Base-by-base conservation (phyloP, 2,888 invertebrate genomes). In the Mesoligia furuncula region DNA sequence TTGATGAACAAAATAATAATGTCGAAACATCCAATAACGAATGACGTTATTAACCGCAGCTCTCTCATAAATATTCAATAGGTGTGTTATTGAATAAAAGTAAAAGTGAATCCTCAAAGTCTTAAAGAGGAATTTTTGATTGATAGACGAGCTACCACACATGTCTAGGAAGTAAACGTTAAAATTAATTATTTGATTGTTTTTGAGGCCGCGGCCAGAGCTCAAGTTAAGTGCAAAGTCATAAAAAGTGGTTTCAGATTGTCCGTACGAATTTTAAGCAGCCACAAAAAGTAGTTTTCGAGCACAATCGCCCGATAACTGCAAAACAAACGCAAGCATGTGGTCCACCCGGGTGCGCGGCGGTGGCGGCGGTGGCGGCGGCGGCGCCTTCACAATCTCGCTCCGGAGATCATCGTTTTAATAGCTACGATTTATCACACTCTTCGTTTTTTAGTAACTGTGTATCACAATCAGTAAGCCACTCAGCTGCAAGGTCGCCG, bases 401-500 rank as follows among this genome's bases (percentile, higher is more conserved):
- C 81, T 79, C 70, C 68, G 70, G 72, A 85, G 88, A 90, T 92
- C 90, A 90, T 91, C 91, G 90, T 90, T 92, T 93, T 93, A 92
- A 93, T 92, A 92, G 91, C 92, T 87, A 88, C 93, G 91, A 95
- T 95, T 94, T 93, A 94, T 95, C 93, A 94, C 92, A 94, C 92
- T 94, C 93, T 92, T 94, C 92, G 91, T 93, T 95, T 94, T 94
- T 94, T 94, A 93, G 93, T 94, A 93, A 94, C 94, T 93, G 94
- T 95, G 94, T 95, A 95, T 94, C 92, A 93, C 92, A 93, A 93
- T 93, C 95, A 93, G 94, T 94, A 94, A 95, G 94, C 93, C 93
- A 94, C 94, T 96, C 93, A 86, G 90, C 90, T 92, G 94, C 96
- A 96, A 96, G 96, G 96, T 95, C 96, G 94, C 87, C 96, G 78